These are phyloP conservation scores for Muscidifurax raptorellus DNA, from an alignment of 1,140 invertebrate genomes.

Conservation along the genomic window DNA sequence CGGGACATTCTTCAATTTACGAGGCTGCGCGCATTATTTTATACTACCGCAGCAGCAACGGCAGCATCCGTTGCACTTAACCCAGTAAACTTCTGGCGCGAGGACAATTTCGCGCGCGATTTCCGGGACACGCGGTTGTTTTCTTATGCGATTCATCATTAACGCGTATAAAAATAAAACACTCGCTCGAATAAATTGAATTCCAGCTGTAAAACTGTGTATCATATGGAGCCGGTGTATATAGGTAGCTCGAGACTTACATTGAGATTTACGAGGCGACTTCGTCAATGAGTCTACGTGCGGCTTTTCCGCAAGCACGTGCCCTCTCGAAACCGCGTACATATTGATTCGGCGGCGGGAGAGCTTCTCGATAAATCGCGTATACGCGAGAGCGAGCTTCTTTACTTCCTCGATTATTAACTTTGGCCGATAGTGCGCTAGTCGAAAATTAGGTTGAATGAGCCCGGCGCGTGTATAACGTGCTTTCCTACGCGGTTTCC, in stretches of 20 bases:
- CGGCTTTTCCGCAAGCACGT: not conserved
- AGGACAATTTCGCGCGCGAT: slow-evolving; percentile 10
- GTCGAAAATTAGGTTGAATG: slow-evolving; percentile 18
- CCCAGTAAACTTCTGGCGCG: slow-evolving; percentile 31
- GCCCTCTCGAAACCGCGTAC: not conserved
- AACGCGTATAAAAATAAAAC: too few relatives aligned
- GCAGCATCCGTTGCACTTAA: slow-evolving; percentile 26
- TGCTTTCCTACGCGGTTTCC: not conserved
- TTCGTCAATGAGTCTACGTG: slow-evolving; percentile 61
- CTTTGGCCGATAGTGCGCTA: slow-evolving; percentile 7
- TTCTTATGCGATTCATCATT: not conserved
- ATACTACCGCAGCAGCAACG: not conserved
- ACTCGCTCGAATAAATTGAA: slow-evolving; percentile 3
- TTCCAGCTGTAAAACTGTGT: not conserved
- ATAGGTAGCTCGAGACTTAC: slow-evolving; percentile 41
- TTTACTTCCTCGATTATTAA: slow-evolving; percentile 29
- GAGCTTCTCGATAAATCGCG: slow-evolving; percentile 26
- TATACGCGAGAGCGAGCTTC: not conserved
- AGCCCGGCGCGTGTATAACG: not conserved
- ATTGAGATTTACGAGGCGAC: slow-evolving; percentile 63
- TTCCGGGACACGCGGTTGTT: not conserved
- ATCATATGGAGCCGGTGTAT: not conserved
- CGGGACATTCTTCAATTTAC: slow-evolving; percentile 17
- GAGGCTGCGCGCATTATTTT: slow-evolving; percentile 21
- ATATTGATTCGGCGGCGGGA: not conserved